These are phyloP conservation scores for Eupsittula cactorum DNA, from an alignment of 2,113 vertebrate species.

Conservation along the genomic window DNA sequence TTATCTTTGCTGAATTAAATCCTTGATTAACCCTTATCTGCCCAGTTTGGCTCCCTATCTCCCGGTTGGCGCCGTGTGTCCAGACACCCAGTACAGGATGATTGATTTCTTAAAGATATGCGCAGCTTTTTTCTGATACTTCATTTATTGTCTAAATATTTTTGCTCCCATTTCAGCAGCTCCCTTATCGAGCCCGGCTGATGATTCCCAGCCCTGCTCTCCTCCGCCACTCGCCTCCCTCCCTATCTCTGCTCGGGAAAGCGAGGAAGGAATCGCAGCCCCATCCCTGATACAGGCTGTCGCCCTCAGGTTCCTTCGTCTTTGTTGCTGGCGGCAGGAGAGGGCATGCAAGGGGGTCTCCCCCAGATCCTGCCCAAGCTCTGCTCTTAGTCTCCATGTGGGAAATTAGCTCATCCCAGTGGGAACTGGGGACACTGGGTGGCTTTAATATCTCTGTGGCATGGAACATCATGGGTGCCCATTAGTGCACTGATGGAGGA, in stretches of 20 bases:
- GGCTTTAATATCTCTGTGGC: background rate
- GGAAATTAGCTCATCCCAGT: background rate
- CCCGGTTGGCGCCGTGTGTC: slow-evolving; percentile 91
- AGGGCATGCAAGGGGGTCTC: background rate
- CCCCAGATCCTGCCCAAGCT: background rate
- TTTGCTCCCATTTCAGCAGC: slow-evolving; percentile 79
- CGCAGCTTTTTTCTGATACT: slow-evolving; percentile 88
- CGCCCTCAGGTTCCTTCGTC: background rate
- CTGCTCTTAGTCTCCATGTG: background rate
- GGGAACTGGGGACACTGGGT: background rate
- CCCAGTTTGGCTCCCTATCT: slow-evolving; percentile 89
- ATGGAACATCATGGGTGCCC: background rate
- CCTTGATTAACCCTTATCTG: slow-evolving; percentile 87
- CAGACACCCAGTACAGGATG: slow-evolving; percentile 92
- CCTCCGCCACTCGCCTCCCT: slow-evolving; percentile 29
- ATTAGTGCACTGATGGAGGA: background rate
- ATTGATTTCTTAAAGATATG: slow-evolving; percentile 97
- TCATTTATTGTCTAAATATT: slow-evolving; percentile 97
- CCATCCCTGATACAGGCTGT: slow-evolving; percentile 48
- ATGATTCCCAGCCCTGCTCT: slow-evolving; percentile 74
- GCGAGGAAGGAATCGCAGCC: slow-evolving; percentile 60
- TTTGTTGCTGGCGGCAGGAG: background rate
- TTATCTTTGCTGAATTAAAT: slow-evolving; percentile 81
- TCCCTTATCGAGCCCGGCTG: slow-evolving; percentile 76
- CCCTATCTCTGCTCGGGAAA: slow-evolving; percentile 53